Base-by-base conservation (phyloP, 2,888 invertebrate species). In the Schrankia costaestrigalis region DNA sequence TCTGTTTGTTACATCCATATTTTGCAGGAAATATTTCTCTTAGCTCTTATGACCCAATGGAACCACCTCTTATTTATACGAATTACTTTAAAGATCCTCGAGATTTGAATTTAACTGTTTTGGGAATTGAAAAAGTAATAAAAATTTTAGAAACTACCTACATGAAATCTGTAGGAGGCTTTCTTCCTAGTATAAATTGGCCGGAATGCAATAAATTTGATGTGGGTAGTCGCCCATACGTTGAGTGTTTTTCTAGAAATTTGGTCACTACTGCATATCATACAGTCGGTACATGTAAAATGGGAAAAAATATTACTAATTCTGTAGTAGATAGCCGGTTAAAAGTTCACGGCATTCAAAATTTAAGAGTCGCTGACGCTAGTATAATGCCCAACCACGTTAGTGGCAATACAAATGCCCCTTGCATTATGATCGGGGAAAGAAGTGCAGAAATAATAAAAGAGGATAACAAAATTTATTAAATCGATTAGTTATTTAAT, bases 391-490 rank as follows among this genome's bases (percentile, higher is more conserved):
- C 95, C 0, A 86, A 71, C 2, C 89, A 93, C 26, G 89, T 92
- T 0, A 94, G 94, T 61, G 93, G 93, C 0, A 95, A 95, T 65
- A 94, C 93, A 0, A 94, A 95, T 61, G 95, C 92, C 0, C 93
- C 95, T 0, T 89, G 90, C 0, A 92, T 94, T 6, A 95, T 95
- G 94, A 93, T 95, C 27, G 95, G 90, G 0, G 95, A 95, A 63
- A 92, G 93, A 59, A 93, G 89, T 0, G 89, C 93, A 0, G 93
- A 94, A 67, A 84, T 94, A 73, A 90, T 94, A 27, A 92, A 92
- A 63, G 84, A 91, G 54, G 68, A 50, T 10, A n/a, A n/a, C n/a
- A n/a, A n/a, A n/a, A n/a, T n/a, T n/a, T n/a, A n/a, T n/a, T n/a
- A n/a, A n/a, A n/a, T n/a, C n/a, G n/a, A n/a, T n/a, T n/a, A n/a